Percentiles rank a stretch among this genome's conserved stretches.
phyloP scores from a whole-genome alignment of 2,888 invertebrate genomes.

The Pollenia angustigena region DNA sequence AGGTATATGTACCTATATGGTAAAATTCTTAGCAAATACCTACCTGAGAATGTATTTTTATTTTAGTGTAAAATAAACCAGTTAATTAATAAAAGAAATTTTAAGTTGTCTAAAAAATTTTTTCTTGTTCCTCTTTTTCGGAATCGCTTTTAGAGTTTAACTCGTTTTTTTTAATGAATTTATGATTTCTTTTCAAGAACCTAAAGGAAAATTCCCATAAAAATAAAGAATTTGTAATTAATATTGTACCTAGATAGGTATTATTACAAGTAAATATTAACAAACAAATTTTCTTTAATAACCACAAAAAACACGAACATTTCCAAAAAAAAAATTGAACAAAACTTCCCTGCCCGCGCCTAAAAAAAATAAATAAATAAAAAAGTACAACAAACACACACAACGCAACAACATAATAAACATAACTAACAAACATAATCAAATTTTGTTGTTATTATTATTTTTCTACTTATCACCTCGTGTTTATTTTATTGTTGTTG shows the following conservation, averaged over 20 bases:
- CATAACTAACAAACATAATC: constrained; percentile 18
- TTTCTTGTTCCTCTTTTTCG: no score
- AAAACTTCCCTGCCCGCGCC: not conserved
- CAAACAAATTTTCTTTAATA: not conserved
- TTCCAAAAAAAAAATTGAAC: constrained; percentile 1
- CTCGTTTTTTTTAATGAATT: no score
- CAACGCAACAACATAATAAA: constrained; percentile 20
- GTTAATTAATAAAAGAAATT: no score
- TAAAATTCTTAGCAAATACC: no score
- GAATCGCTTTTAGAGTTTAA: no score
- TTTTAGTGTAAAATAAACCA: no score
- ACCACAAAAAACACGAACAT: not conserved
- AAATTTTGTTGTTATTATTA: constrained; percentile 1
- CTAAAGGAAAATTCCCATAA: not conserved
- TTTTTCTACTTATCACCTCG: constrained; percentile 46
- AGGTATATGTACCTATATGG: no score
- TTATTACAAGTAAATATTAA: constrained; percentile 19
- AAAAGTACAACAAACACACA: not conserved
- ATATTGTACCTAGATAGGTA: not conserved
- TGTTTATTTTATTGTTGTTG: constrained; percentile 40
- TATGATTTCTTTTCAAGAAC: no score
- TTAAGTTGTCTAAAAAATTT: no score
- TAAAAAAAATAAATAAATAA: not conserved
- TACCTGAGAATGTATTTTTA: no score
- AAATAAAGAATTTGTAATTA: not conserved